Evolutionary conservation across 2,113 vertebrate genomes (phyloP), one percentile per base, ranked within the genome.

Genomic region (Brachypodius melanocephalos): DNA sequence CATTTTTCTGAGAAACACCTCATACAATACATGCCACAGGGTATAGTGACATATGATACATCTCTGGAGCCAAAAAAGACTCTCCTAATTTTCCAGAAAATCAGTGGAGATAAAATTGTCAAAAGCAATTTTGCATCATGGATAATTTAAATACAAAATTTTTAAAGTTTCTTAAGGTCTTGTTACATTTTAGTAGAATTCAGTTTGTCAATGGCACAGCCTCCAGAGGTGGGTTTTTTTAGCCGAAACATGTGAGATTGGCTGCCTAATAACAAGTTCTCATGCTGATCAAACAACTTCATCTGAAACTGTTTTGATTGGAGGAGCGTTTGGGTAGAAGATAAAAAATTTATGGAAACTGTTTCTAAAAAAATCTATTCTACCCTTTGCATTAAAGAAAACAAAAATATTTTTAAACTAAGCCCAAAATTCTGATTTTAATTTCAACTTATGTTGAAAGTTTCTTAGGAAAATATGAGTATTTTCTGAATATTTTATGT

Each of bases 401-500:
- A 57, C 18, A 89, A 59, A 59, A 85, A 19, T 16, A 17, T 8
- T 59, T 55, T 92, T 54, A 4, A 83, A 51, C 20, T 31, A 72
- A 69, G 43, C 8, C 28, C 31, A 29, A 65, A 78, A 80, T 77
- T 76, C 74, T 66, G 42, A 62, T 76, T 85, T 84, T 89, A 81
- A 72, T 84, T 88, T 90, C 46, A 82, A 55, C 62, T 89, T 94
- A 31, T 76, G 38, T 79, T 83, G 29, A 54, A 87, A 89, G 38
- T 82, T 96, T 97, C 85, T 79, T 88, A 49, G 34, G 52, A 40
- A 90, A 95, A 83, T 73, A 77, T 38, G 90, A 92, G 80, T 91
- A 81, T 85, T 93, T 93, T 94, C 78, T 95, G 62, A 95, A 91
- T 96, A 91, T 93, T 94, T 97, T 95, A 97, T 94, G 90, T 95